Conservation (phyloP, 2,797 vertebrate species). For the Anableps anableps region DNA sequence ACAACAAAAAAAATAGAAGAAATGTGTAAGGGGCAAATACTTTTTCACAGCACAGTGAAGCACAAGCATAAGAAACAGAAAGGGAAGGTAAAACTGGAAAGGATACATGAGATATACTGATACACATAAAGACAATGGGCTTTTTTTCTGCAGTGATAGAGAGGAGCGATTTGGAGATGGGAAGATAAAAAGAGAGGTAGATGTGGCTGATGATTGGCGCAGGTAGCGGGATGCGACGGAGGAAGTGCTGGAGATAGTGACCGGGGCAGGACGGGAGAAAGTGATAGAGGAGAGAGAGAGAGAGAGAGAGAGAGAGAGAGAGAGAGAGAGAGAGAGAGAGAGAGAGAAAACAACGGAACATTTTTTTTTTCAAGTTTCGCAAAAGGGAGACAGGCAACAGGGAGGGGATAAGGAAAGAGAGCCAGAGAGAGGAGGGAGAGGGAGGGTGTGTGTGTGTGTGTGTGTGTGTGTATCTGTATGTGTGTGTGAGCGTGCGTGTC, state of each 20-base stretch:
- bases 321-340: conserved; percentile 71
- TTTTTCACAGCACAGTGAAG: background rate
- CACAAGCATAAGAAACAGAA: conserved; percentile 22
- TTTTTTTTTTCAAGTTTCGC: conserved; percentile 74
- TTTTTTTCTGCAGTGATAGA: conserved; percentile 71
- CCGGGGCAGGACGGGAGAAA: conserved; percentile 73
- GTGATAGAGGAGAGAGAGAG: conserved; percentile 70
- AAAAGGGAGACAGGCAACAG: conserved; percentile 70
- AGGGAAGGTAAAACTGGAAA: conserved; percentile 53
- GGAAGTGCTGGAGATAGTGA: conserved; percentile 77
- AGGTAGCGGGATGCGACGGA: conserved; percentile 77
- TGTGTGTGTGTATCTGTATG: conserved; percentile 41
- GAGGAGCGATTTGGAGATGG: conserved; percentile 80
- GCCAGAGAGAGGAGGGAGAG: conserved; percentile 52
- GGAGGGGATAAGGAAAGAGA: conserved; percentile 67
- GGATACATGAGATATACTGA: conserved; percentile 74
- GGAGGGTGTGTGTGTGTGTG: conserved; percentile 35
- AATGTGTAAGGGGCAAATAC: background rate
- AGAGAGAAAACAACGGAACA: conserved; percentile 77
- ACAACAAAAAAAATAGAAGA: conserved; percentile 4
- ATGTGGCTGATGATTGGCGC: conserved; percentile 73
- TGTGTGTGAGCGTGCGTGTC: conserved; percentile 69
- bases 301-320: background rate
- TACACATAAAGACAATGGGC: conserved; percentile 80
- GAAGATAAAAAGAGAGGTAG: conserved; percentile 74